Evolutionary conservation across 2,888 invertebrate genomes (phyloP).

Genomic region (Tinea pellionella): DNA sequence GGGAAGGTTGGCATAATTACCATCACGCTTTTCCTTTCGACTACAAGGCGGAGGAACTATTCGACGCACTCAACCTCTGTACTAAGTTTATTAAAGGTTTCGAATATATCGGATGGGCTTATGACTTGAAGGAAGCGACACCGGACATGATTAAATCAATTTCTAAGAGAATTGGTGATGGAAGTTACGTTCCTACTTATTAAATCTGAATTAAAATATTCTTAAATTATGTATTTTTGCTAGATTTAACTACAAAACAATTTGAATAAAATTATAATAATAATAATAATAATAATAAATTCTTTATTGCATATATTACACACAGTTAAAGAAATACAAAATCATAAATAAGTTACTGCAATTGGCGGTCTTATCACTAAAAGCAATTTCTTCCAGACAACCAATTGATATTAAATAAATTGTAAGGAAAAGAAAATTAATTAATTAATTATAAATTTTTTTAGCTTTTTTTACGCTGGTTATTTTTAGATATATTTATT

Average conservation of each 20-base stretch:
- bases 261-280: neutral
- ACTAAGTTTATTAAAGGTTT: constrained; percentile 46
- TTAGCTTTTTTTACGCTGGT: no score
- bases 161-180: constrained; percentile 53
- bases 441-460: no score
- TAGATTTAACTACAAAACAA: neutral
- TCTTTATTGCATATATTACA: no score
- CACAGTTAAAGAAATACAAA: no score
- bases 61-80: constrained; percentile 51
- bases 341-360: no score
- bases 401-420: no score
- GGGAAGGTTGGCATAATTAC: constrained; percentile 83
- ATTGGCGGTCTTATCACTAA: no score
- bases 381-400: no score
- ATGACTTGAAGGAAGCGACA: constrained; percentile 49
- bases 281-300: no score
- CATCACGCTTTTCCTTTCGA: constrained; percentile 82
- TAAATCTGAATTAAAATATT: neutral
- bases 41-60: constrained; percentile 70
- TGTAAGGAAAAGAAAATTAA: no score
- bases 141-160: constrained; percentile 53
- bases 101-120: constrained; percentile 54
- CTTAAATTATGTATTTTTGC: neutral
- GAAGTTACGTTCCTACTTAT: constrained; percentile 35
- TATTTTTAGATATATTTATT: no score